A percentile compares a stretch with the other conserved stretches of the same genome.
Conservation (phyloP, 2,113 vertebrate species). For the Heterochromis multidens region DNA sequence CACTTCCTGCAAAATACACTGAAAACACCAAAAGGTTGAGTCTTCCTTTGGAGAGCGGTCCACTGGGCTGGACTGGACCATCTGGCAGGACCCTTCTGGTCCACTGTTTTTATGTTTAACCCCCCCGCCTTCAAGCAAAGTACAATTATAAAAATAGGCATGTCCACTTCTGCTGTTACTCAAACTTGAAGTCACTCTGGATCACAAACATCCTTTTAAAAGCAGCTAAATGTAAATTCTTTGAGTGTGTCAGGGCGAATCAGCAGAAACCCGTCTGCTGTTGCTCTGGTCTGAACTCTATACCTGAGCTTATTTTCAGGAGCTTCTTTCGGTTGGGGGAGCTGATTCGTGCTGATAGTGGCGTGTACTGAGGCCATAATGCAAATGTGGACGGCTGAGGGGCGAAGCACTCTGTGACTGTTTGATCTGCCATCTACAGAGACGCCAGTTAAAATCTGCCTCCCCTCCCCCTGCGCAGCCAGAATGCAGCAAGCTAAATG, state of each 20-base stretch:
- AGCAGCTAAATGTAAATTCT: neutral
- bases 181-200: neutral
- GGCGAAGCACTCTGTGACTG: neutral
- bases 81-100: neutral
- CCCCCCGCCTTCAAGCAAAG: neutral
- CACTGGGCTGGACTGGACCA: neutral
- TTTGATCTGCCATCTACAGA: neutral
- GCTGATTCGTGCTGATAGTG: conserved; percentile 12
- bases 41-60: neutral
- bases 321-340: neutral
- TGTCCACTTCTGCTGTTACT: neutral
- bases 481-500: neutral
- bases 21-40: too few relatives aligned
- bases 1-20: too few relatives aligned
- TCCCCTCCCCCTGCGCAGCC: neutral
- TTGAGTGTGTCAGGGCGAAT: neutral
- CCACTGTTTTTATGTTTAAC: too few relatives aligned
- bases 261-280: neutral
- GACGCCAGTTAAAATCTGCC: neutral
- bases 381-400: conserved; percentile 1
- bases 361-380: neutral
- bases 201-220: neutral
- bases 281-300: neutral
- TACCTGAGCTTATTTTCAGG: conserved; percentile 20
- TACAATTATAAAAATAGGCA: neutral